Evolutionary conservation across 2,888 invertebrate genomes (phyloP), one percentile per base, ranked within the genome.

Genomic region (Drosophila prolongata): DNA sequence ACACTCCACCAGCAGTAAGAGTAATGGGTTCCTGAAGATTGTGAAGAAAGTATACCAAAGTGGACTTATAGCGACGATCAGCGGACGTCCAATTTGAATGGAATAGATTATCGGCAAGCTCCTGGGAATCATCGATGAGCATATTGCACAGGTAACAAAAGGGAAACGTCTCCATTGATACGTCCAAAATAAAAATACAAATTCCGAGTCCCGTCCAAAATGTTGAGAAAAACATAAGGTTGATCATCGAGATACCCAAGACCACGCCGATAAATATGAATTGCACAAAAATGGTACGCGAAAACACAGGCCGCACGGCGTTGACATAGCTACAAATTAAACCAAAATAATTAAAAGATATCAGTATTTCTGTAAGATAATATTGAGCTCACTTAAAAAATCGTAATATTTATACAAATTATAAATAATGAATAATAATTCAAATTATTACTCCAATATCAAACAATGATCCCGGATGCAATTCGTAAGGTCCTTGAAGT

Each of bases 81-180:
- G 89, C 85, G 5, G 11, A 10, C 1, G 59, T 43, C 84, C 84
- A 84, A 53, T 84, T 70, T 2, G 84, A 87, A 13, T 84, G 79
- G 19, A 84, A 89, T 6, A 89, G 61, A 6, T 55, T 37, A 5
- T 76, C 14, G 0, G 86, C 27, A 0, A 87, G 59, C 0, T 79
- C 60, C 1, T 50, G 57, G 14, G 73, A 73, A 16, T 84, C 84
- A 1, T 59, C 50, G 5, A 62, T 35, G 1, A 84, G 50, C 44
- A 67, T 10, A 5, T 86, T 72, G 64, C 84, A 88, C 11, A 86
- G 43, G 16, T 75, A 84, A 59, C 88, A 80, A 9, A 84, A 69
- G n/a, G 84, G 88, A 46, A 78, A 88, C 0, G 84, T 80, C 40
- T 84, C 60, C 56, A 82, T 5, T 0, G 75, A 0, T 1, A 85